Base-by-base conservation (phyloP, 92 coral and sea anemone species). In the Chrysogorgia sp. region DNA sequence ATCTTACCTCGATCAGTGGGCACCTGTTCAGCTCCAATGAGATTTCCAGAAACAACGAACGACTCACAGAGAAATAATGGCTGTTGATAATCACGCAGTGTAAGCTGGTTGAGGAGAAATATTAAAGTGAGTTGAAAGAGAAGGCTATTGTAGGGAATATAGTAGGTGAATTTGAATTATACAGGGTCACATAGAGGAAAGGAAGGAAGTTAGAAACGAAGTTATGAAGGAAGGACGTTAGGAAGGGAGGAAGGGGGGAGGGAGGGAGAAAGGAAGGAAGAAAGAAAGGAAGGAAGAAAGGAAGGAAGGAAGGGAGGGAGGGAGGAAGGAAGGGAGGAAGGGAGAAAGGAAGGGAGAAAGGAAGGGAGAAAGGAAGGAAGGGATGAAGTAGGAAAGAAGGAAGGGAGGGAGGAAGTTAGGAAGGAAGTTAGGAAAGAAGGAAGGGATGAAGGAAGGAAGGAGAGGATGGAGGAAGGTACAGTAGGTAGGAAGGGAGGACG, bases 21-120 rank as follows among this genome's bases (percentile, higher is more conserved):
- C n/a, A 82, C 84, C 62, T 96, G 97, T 33, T 96, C 99, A 23
- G 99, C 99, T 33, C 96, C 99, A 67, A 96, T 85, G 9, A 96
- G 85, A 19, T 85, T 90, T 10, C 99, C 99, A 58, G 88, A 77
- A 53, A 96, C 47, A 71, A 72, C 84, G 57, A 96, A 83, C 13
- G 88, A 85, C 26, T 87, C 81, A 24, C 97, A 92, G 2, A 92
- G 81, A 65, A 96, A 92, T 25, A 96, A 83, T n/a, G 99, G 91
- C 71, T 90, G 90, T 21, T 97, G 92, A 62, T 91, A 96, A 84
- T 96, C 99, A 35, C 99, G 87, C 0, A 96, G 81, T 32, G 89
- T 82, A 56, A 88, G 90, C 99, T 96, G n/a, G 10, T 47, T 47
- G 14, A 47, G n/a, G n/a, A 47, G 53, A 47, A 47, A 15, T 7